Conservation (phyloP, 1,140 invertebrate genomes). For the Drosophila mojavensis region DNA sequence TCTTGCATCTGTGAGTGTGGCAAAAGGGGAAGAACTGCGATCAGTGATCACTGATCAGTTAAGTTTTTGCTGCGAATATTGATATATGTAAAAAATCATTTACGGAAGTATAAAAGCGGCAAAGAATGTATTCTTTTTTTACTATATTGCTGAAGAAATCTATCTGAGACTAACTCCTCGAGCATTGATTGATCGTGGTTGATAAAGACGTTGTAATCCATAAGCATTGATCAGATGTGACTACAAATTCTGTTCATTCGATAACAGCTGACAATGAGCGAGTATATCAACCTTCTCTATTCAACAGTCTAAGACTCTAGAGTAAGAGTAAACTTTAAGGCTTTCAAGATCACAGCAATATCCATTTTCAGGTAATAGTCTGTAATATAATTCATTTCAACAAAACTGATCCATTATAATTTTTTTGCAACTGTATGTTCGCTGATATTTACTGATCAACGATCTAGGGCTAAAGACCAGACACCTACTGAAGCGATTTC, state of each 20-base stretch:
- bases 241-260: no score
- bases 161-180: no score
- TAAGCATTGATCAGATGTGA: no score
- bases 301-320: no score
- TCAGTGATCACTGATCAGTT: constrained; percentile 18
- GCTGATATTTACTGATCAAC: constrained; percentile 58
- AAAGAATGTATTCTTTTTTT: neutral
- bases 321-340: neutral
- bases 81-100: neutral
- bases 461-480: constrained; percentile 25
- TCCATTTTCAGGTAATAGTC: neutral
- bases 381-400: no score
- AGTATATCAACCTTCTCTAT: no score
- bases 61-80: neutral
- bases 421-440: no score
- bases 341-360: neutral
- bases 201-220: no score
- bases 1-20: neutral
- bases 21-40: constrained; percentile 3
- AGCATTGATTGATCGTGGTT: no score
- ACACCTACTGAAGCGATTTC: constrained; percentile 44
- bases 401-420: no score
- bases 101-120: neutral
- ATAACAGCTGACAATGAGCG: no score
- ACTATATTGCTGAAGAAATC: no score